Base-by-base conservation (phyloP, 2,888 invertebrate species). In the Spisula solida region DNA sequence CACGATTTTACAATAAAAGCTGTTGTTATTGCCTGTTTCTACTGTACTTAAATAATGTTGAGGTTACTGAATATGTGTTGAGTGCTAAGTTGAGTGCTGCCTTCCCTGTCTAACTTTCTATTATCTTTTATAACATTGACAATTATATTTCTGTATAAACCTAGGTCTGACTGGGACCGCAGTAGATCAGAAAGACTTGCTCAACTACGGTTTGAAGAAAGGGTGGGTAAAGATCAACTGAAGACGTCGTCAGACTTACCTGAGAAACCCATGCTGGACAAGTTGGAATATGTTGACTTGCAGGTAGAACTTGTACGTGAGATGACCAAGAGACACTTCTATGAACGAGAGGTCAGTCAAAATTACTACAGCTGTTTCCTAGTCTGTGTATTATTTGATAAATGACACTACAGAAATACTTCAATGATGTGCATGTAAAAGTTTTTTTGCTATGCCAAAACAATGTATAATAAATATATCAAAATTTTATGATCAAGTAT, bases 261-360 rank as follows among this genome's bases (percentile, higher is more conserved):
- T 34, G 93, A 94, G 81, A 34, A 90, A 0, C 85, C 91, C 55
- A 66, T 88, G 14, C 82, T 93, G 70, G 87, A 91, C 47, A 86
- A 85, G 6, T 88, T 88, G 29, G 93, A 93, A 10, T 47, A 88
- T 10, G 83, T 94, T 55, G 94, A 94, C 82, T 88, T 95, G 29
- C 94, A 94, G 85, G 83, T 92, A 14, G 92, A 89, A 29, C 85
- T 95, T 25, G 90, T 94, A 10, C 86, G 89, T 41, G 95, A 95
- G 90, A 81, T 95, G 16, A 92, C 94, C 20, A 92, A 91, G 90
- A 95, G 94, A 89, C 95, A 96, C 80, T 93, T 92, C 56, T 92
- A 93, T 86, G 96, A 96, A 83, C 94, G 95, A 93, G 95, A 95
- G 93, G 96, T 95, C 84, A 86, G 79, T 85, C 8, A 41, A 41